A percentile compares a stretch with the other conserved stretches of the same genome.
These are phyloP conservation scores for Neopipo cinnamomea DNA, from an alignment of 2,113 vertebrate genomes.

Conservation along the genomic window DNA sequence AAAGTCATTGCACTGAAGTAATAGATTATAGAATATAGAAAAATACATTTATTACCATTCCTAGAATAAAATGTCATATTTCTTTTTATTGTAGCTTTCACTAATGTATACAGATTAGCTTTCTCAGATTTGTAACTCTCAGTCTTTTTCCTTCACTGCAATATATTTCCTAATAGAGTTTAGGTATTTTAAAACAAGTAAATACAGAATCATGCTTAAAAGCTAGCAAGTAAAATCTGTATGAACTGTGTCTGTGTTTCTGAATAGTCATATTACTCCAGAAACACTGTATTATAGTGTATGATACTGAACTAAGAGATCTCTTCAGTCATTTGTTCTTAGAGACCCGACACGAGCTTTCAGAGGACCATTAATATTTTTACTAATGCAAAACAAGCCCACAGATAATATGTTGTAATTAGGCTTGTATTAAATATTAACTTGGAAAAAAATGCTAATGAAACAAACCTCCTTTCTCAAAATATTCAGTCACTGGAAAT, in stretches of 20 bases:
- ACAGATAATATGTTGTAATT: background rate
- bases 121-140: background rate
- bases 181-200: conserved; percentile 32
- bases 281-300: conserved; percentile 3
- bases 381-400: background rate
- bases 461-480: background rate
- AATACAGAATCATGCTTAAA: conserved; percentile 20
- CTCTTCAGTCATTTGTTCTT: background rate
- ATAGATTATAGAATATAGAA: background rate
- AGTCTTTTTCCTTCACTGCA: background rate
- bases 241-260: conserved; percentile 1
- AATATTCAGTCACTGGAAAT: background rate
- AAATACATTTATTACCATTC: background rate
- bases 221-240: background rate
- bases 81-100: background rate
- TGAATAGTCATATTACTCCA: conserved; percentile 11
- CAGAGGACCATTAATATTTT: background rate
- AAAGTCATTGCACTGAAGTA: background rate
- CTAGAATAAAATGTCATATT: conserved; percentile 16
- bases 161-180: conserved; percentile 13
- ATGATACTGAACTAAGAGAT: background rate
- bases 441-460: background rate
- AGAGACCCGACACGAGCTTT: background rate
- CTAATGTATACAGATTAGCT: conserved; percentile 23
- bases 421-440: background rate